phyloP scores from a whole-genome alignment of 2,113 vertebrate species.

The Pantherophis guttatus region DNA sequence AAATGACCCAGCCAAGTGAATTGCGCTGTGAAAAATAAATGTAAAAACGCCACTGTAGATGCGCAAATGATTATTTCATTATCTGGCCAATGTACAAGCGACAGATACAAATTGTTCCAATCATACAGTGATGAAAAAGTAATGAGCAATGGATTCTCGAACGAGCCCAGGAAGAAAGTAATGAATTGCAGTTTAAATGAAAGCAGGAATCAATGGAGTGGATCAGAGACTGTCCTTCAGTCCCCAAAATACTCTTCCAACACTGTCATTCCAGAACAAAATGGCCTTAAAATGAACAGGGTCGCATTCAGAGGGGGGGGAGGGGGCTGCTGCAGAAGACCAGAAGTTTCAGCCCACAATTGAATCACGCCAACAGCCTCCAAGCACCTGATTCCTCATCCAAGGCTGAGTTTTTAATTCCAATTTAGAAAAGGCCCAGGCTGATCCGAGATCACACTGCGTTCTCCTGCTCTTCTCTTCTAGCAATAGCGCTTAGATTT shows the following conservation, averaged over 20 bases:
- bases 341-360: background rate
- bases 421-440: background rate
- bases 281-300: slow-evolving; percentile 50
- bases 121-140: slow-evolving; percentile 74
- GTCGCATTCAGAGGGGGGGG: slow-evolving; percentile 31
- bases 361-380: background rate
- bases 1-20: slow-evolving; percentile 68
- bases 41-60: slow-evolving; percentile 68
- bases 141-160: slow-evolving; percentile 76
- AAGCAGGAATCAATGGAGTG: slow-evolving; percentile 70
- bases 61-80: slow-evolving; percentile 79
- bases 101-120: slow-evolving; percentile 80
- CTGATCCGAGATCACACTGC: background rate
- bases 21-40: slow-evolving; percentile 69
- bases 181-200: slow-evolving; percentile 75
- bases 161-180: slow-evolving; percentile 75
- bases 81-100: slow-evolving; percentile 72
- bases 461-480: background rate
- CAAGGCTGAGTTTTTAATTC: background rate
- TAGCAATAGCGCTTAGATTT: too few relatives aligned
- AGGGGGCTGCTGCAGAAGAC: background rate
- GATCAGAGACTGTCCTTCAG: slow-evolving; percentile 71
- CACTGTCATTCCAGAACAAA: slow-evolving; percentile 38
- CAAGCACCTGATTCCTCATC: background rate
- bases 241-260: slow-evolving; percentile 63